Base-by-base conservation (phyloP, 1,140 invertebrate genomes). In the Sminthurides bifidus region DNA sequence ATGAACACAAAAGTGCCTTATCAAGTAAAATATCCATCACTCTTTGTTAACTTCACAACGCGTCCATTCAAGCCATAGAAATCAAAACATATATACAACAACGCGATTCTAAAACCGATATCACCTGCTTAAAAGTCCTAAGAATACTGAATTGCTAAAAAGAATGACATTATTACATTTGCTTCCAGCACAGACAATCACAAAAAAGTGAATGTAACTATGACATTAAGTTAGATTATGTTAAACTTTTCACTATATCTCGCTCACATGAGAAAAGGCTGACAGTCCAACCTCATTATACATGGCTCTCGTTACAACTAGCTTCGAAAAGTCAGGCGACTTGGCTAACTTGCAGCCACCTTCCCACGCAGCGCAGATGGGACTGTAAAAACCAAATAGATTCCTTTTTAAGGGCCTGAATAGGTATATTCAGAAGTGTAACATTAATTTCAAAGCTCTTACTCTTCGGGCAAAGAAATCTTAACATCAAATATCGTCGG, bases 251-350 rank as follows among this genome's bases (percentile, higher is more conserved):
- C 4, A n/a, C 44, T 52, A 58, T 41, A 62, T 59, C 23, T 62
- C 60, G 27, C 55, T 27, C 12, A 54, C 30, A 29, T 56, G 31
- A 6, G 40, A 75, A 63, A 81, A 82, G 12, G 82, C 67, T 12
- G 72, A 69, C 55, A 81, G 77, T 17, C 91, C 91, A 66, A 83
- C 77, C 69, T 94, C 89, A 49, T 93, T 87, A 71, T 91, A 96
- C 58, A 92, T 82, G 63, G 89, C 82, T 67, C 81, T 83, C 0
- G 84, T 84, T 6, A 93, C 79, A 45, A 83, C 72, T 63, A 83
- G 76, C 4, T 76, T 80, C 27, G 79, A 75, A 65, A 92, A 87
- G 27, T 81, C 78, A 15, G 83, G 73, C 69, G 86, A 81, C 65
- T 78, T 76, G 6, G 85, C 81, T 15, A 95, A 69, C 24, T 79